Evolutionary conservation across 2,888 invertebrate genomes (phyloP), one percentile per base, ranked within the genome.

Genomic region (Nomada lathburiana): DNA sequence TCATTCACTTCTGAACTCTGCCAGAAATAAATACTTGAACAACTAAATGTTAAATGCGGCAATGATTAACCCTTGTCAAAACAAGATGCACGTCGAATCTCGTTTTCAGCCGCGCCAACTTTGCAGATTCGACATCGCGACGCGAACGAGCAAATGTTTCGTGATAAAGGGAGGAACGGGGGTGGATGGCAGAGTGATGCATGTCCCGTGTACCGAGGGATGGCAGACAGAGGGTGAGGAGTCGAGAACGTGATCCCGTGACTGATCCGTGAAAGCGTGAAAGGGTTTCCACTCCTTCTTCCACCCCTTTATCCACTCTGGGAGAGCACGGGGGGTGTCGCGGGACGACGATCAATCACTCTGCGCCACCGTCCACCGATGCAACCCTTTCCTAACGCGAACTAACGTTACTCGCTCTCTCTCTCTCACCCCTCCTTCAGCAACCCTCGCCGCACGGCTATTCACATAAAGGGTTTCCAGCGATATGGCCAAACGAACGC

Each of bases 321-420:
- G 83, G 86, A 84, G 90, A 89, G 90, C 88, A 86, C 84, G 87
- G 89, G 89, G 89, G 91, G 91, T 92, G 90, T 90, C 90, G 91
- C 89, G 88, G 89, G 88, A 88, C 89, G 88, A 91, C 91, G 92
- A 93, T 93, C 93, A 92, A 93, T 93, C 93, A 93, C 92, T 87
- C 83, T 84, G 84, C 84, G 82, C 88, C 89, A 87, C 86, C 90
- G 85, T 71, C 80, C 77, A 65, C 78, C 84, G 82, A 74, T 83
- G 83, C 87, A 72, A 86, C 85, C 80, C 82, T 82, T 83, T 83
- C 67, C 80, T 72, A 71, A 71, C 70, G 53, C 65, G 63, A 70
- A 57, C 86, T 73, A 71, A 85, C 85, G 67, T 77, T 77, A 13
- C 64, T 57, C 70, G 59, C 55, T 55, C 16, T 60, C 26, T 16